Evolutionary conservation across 2,113 vertebrate genomes (phyloP), one percentile per base, ranked within the genome.

Genomic region (Grallaria varia): DNA sequence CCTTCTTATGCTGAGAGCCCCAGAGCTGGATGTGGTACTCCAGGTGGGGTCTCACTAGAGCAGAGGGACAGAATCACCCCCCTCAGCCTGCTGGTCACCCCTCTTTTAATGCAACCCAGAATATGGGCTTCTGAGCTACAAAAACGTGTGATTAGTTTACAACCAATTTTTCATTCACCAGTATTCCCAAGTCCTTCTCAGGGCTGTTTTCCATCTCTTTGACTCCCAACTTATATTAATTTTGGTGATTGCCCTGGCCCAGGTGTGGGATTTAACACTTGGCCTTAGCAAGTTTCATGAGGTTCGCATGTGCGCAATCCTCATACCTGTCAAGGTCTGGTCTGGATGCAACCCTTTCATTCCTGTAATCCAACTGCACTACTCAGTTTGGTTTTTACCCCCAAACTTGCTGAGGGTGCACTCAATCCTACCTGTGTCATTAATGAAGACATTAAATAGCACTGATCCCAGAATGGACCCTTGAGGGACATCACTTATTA

Each of bases 131-230:
- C 44, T 84, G 31, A 4, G 14, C 33, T 84, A 15, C 4, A 47
- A n/a, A 3, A 1, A 1, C 15, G 52, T 5, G 30, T 0, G 0
- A 27, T 7, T 4, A 14, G 12, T 4, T 83, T 23, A 62, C 10
- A n/a, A 13, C 3, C 21, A 27, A 24, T 22, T 55, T 69, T 88
- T 67, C 6, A 6, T 8, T 2, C 27, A 72, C 9, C 4, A 62
- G 1, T 28, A 58, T 23, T 10, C 17, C 31, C 6, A 35, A 20
- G 6, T 11, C 12, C 12, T 87, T 75, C 45, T 30, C 2, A 6
- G 27, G 28, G 6, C 23, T 50, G 14, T 14, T 66, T 10, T 68
- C 21, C 28, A 39, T 5, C 5, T 9, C 6, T 39, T 47, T 11
- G 13, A 28, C 23, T 44, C 11, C 8, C 39, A 63, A 19, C n/a